phyloP scores from a whole-genome alignment of 2,113 vertebrate genomes.

The Heloderma charlesbogerti region DNA sequence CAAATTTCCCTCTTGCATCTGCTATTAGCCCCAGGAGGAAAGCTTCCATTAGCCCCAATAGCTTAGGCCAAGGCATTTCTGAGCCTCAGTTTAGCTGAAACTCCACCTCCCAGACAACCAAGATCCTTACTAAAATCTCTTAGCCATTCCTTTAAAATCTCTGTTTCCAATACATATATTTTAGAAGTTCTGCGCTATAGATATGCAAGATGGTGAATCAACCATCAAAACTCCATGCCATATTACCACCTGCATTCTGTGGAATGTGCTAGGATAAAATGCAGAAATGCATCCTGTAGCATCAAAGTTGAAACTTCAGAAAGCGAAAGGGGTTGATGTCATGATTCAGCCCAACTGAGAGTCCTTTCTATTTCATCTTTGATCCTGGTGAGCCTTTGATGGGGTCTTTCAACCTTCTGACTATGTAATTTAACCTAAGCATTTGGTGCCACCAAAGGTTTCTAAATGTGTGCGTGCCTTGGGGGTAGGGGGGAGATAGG shows the following conservation, averaged over 20 bases:
- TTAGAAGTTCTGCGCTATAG: neutral
- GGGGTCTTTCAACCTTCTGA: conserved; percentile 41
- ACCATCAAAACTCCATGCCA: conserved; percentile 34
- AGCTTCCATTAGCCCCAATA: no score
- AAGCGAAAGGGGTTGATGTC: conserved; percentile 49
- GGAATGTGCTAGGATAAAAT: conserved; percentile 1
- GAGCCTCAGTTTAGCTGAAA: neutral
- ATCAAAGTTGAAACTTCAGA: conserved; percentile 48
- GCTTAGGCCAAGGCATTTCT: neutral
- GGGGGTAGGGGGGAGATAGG: neutral
- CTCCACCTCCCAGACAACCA: neutral
- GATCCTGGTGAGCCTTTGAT: conserved; percentile 42
- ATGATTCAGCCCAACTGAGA: neutral
- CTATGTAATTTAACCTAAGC: conserved; percentile 19
- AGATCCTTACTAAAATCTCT: neutral
- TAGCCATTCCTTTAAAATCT: neutral
- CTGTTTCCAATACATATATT: neutral
- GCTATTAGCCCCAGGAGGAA: no score
- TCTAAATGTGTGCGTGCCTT: conserved; percentile 24
- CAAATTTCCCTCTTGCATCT: no score
- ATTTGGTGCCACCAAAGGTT: conserved; percentile 41
- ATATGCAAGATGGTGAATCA: conserved; percentile 25
- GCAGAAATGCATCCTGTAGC: conserved; percentile 35
- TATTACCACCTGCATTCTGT: neutral
- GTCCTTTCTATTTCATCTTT: conserved; percentile 51